Percentiles rank a stretch among this genome's conserved stretches.
phyloP scores from a whole-genome alignment of 1,140 invertebrate genomes.

The Sesamia nonagrioides region DNA sequence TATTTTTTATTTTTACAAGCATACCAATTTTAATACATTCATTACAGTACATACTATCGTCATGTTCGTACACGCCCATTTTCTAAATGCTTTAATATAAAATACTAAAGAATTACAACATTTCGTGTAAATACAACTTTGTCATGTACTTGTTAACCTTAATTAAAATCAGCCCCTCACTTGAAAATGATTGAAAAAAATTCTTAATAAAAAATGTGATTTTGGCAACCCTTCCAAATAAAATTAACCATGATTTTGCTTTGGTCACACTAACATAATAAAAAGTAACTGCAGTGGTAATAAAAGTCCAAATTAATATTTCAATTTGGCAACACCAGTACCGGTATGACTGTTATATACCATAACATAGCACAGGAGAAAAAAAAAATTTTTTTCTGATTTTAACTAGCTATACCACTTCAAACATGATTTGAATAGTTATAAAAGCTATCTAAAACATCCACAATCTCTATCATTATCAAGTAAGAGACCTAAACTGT shows the following conservation, averaged over 20 bases:
- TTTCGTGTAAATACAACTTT: slow-evolving; percentile 47
- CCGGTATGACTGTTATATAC: too few relatives aligned
- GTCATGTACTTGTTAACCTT: slow-evolving; percentile 49
- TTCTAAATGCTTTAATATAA: neutral
- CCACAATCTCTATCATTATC: slow-evolving; percentile 8
- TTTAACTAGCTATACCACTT: too few relatives aligned
- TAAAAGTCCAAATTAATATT: too few relatives aligned
- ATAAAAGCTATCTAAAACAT: neutral
- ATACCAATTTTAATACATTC: slow-evolving; percentile 28
- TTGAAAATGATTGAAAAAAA: slow-evolving; percentile 41
- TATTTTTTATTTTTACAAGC: slow-evolving; percentile 8
- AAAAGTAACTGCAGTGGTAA: too few relatives aligned
- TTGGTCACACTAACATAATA: too few relatives aligned
- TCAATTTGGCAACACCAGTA: too few relatives aligned
- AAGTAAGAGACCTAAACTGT: slow-evolving; percentile 44
- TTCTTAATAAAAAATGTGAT: neutral
- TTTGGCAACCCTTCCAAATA: too few relatives aligned
- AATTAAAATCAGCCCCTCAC: slow-evolving; percentile 35
- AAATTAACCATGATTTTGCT: too few relatives aligned
- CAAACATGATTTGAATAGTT: neutral
- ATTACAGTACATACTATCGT: neutral
- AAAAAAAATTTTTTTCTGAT: too few relatives aligned
- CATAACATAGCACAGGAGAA: too few relatives aligned
- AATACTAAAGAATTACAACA: slow-evolving; percentile 42
- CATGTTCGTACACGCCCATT: neutral